phyloP scores from a whole-genome alignment of 2,113 vertebrate species.

The Mungos mungo region DNA sequence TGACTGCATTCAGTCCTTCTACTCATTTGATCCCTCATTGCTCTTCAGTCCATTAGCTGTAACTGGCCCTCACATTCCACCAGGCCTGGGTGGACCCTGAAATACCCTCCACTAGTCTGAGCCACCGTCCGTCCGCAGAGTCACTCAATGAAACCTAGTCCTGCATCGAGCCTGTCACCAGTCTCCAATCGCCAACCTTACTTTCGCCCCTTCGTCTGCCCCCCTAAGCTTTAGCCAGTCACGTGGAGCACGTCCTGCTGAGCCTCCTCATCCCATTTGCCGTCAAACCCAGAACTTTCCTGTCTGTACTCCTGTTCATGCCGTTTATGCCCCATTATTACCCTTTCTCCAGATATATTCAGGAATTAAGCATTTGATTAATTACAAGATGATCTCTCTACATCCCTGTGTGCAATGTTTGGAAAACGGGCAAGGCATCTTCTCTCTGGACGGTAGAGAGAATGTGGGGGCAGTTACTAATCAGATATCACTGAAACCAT shows the following conservation, averaged over 20 bases:
- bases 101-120: not conserved
- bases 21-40: not conserved
- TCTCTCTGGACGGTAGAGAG: not conserved
- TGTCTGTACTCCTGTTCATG: not conserved
- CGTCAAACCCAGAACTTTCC: not conserved
- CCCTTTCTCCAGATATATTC: not conserved
- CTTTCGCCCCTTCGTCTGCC: not conserved
- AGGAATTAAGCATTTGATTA: not conserved
- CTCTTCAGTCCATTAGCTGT: not conserved
- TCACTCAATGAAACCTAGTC: not conserved
- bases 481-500: not conserved
- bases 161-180: not conserved
- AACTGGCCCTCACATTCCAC: not conserved
- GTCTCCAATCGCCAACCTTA: not conserved
- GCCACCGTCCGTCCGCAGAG: not conserved
- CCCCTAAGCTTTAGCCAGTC: not conserved
- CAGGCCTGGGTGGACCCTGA: not conserved
- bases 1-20: not conserved
- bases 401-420: not conserved
- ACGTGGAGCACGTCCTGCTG: fast-evolving
- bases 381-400: not conserved
- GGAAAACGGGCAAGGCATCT: not conserved
- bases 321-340: not conserved
- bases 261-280: not conserved
- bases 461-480: not conserved